These are phyloP conservation scores for Parnassius apollo DNA, from an alignment of 2,888 invertebrate species.

Conservation along the genomic window DNA sequence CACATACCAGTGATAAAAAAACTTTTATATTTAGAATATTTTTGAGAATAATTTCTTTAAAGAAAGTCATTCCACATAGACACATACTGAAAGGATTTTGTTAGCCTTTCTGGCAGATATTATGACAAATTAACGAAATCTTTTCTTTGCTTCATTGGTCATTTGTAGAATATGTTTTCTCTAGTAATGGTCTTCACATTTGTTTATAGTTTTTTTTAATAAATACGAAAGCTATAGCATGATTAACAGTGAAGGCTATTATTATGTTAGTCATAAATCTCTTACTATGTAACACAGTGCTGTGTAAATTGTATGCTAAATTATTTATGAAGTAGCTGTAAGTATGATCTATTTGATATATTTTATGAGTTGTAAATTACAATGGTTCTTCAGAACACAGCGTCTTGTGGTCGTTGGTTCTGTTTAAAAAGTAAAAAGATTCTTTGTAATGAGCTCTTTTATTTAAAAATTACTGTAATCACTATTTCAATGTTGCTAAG, in stretches of 20 bases:
- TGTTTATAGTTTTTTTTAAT: background rate
- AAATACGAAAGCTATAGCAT: background rate
- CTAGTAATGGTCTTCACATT: slow-evolving; percentile 8
- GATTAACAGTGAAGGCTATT: slow-evolving; percentile 12
- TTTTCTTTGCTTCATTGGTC: slow-evolving; percentile 25
- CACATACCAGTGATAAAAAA: too few species aligned
- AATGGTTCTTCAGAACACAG: slow-evolving; percentile 46
- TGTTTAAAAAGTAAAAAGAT: slow-evolving; percentile 65
- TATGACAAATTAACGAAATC: slow-evolving; percentile 31
- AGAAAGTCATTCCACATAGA: background rate
- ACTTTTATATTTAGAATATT: too few species aligned
- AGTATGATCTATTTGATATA: slow-evolving; percentile 55
- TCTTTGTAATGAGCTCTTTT: slow-evolving; percentile 46
- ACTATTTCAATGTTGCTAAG: too few species aligned
- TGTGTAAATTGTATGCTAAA: slow-evolving; percentile 67
- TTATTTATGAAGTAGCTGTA: slow-evolving; percentile 70
- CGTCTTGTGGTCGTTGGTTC: slow-evolving; percentile 50
- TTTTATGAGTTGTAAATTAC: slow-evolving; percentile 47
- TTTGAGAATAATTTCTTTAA: background rate
- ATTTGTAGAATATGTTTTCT: slow-evolving; percentile 24
- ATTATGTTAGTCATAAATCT: background rate
- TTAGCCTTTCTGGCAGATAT: background rate
- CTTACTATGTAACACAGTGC: slow-evolving; percentile 45
- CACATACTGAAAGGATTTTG: background rate
- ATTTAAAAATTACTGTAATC: slow-evolving; percentile 6